Evolutionary conservation across 2,113 vertebrate genomes (phyloP).

Genomic region (Lonchura striata): DNA sequence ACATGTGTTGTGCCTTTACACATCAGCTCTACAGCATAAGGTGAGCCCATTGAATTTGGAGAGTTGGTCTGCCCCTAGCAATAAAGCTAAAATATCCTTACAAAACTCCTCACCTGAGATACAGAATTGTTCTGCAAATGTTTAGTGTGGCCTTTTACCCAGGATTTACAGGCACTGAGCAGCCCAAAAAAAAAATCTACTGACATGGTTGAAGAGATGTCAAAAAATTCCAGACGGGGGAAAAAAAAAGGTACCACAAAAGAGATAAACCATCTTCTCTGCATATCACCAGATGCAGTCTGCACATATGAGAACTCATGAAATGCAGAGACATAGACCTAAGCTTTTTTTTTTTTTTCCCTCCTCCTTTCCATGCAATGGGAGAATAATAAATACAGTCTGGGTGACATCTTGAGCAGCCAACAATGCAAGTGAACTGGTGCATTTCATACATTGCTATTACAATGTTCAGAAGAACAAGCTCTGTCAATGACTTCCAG

Average conservation of each 20-base stretch:
- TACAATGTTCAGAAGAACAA: neutral
- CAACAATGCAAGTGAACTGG: neutral
- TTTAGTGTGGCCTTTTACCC: neutral
- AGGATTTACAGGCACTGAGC: neutral
- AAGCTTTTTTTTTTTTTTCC: neutral
- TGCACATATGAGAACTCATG: accelerated
- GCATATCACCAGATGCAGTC: neutral
- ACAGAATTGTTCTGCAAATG: neutral
- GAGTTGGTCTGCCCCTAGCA: neutral
- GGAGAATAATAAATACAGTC: neutral
- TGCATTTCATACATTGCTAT: neutral
- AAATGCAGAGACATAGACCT: neutral
- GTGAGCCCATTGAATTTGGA: neutral
- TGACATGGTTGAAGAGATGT: neutral
- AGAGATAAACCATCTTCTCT: neutral
- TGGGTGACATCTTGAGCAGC: neutral
- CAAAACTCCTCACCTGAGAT: neutral
- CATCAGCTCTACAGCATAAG: neutral
- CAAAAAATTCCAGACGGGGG: neutral
- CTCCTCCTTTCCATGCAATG: neutral
- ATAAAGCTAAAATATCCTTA: neutral
- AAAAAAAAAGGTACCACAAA: neutral
- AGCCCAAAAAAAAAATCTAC: neutral
- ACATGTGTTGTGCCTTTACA: neutral
- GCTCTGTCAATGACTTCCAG: neutral